A percentile compares a stretch with the other conserved stretches of the same genome.
Evolutionary conservation across 2,797 vertebrate species (phyloP).

Genomic region (Orestias chungarensis): DNA sequence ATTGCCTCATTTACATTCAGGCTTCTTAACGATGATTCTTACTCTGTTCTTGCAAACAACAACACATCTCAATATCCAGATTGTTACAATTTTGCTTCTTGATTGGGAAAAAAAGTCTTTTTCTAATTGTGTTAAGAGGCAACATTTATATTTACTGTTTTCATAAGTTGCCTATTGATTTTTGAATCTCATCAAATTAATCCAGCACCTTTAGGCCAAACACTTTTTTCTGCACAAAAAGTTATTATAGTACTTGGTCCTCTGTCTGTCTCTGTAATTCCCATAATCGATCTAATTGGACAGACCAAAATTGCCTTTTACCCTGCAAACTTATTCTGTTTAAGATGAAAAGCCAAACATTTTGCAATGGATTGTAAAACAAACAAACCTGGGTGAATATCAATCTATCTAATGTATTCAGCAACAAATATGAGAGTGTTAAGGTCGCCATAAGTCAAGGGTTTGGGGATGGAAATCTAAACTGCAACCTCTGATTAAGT

Average conservation of each 20-base stretch:
- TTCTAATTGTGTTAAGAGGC: neutral
- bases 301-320: neutral
- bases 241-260: neutral
- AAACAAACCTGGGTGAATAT: neutral
- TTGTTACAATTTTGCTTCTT: neutral
- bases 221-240: neutral
- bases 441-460: neutral
- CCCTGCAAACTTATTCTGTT: neutral
- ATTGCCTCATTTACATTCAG: neutral
- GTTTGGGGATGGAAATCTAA: neutral
- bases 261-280: neutral
- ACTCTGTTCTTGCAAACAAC: neutral
- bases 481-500: neutral
- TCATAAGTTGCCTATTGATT: neutral
- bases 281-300: neutral
- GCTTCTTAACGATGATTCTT: constrained; percentile 3
- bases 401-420: neutral
- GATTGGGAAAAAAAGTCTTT: neutral
- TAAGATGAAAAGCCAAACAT: too few species aligned
- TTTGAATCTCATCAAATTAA: neutral
- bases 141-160: neutral
- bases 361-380: neutral
- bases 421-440: neutral
- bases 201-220: neutral
- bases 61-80: neutral